Evolutionary conservation across 2,797 vertebrate genomes (phyloP).

Genomic region (Thripadectes ignobilis): DNA sequence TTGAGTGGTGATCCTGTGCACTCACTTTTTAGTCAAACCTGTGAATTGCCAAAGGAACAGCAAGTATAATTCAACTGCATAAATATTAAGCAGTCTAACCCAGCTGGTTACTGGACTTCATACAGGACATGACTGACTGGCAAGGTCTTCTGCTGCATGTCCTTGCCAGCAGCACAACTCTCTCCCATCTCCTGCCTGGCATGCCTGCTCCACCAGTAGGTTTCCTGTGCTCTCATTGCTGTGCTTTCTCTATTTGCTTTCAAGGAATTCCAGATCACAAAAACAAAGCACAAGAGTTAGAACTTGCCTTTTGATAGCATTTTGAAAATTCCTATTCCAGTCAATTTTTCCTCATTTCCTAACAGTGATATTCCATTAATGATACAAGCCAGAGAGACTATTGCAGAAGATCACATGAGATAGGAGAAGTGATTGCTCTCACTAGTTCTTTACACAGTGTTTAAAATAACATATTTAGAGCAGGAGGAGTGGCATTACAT

Average conservation of each 20-base stretch:
- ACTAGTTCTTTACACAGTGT: not conserved
- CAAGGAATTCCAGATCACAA: not conserved
- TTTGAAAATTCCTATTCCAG: not conserved
- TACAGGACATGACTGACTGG: not conserved
- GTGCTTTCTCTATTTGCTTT: not conserved
- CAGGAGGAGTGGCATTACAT: not conserved
- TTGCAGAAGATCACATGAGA: not conserved
- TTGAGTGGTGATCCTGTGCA: not conserved
- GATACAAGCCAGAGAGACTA: not conserved
- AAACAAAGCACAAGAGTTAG: not conserved
- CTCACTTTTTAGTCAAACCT: not conserved
- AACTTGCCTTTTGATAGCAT: not conserved
- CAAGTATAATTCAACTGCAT: not conserved
- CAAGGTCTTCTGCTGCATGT: not conserved
- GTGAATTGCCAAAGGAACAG: not conserved
- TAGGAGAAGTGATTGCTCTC: not conserved
- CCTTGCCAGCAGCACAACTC: not conserved
- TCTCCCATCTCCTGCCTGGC: not conserved
- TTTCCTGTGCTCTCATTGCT: not conserved
- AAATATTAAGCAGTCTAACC: not conserved
- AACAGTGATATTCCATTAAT: constrained; percentile 22
- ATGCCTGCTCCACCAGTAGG: not conserved
- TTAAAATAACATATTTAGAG: not conserved
- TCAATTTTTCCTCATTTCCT: not conserved
- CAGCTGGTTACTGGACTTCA: constrained; percentile 17